phyloP scores from a whole-genome alignment of 2,888 invertebrate genomes.

The Busseola fusca region DNA sequence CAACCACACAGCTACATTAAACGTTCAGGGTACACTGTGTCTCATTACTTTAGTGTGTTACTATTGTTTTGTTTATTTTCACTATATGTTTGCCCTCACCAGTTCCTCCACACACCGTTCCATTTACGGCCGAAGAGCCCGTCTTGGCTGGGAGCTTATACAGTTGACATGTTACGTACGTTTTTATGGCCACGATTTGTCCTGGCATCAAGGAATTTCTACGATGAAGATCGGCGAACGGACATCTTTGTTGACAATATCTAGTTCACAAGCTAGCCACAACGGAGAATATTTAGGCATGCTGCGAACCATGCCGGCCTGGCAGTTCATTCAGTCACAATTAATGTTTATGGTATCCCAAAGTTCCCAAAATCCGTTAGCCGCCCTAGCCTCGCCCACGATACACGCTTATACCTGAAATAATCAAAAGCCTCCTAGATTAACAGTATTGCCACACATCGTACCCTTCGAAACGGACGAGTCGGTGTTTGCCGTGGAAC shows the following conservation, averaged over 20 bases:
- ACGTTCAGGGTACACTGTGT: constrained; percentile 90
- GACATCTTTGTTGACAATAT: constrained; percentile 91
- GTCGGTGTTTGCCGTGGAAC: constrained; percentile 91
- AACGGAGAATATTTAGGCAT: constrained; percentile 92
- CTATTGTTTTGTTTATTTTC: constrained; percentile 68
- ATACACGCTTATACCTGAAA: constrained; percentile 86
- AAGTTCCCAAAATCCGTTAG: constrained; percentile 61
- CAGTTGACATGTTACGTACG: constrained; percentile 90
- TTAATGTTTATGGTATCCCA: constrained; percentile 91
- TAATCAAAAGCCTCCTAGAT: constrained; percentile 82
- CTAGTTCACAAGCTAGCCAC: constrained; percentile 90
- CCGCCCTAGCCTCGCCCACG: constrained; percentile 79
- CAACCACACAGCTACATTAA: constrained; percentile 90
- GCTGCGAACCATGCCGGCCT: constrained; percentile 91
- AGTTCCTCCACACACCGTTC: constrained; percentile 91
- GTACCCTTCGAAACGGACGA: constrained; percentile 91
- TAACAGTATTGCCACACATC: constrained; percentile 91
- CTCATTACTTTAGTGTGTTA: constrained; percentile 66
- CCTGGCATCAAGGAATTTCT: constrained; percentile 87
- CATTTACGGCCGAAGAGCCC: constrained; percentile 90
- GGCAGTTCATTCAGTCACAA: constrained; percentile 89
- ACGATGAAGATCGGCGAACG: constrained; percentile 90
- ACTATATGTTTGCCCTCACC: constrained; percentile 73
- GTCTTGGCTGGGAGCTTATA: constrained; percentile 91
- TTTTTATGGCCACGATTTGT: constrained; percentile 90